Evolutionary conservation across 2,888 invertebrate species (phyloP).

Genomic region (Salticus scenicus): DNA sequence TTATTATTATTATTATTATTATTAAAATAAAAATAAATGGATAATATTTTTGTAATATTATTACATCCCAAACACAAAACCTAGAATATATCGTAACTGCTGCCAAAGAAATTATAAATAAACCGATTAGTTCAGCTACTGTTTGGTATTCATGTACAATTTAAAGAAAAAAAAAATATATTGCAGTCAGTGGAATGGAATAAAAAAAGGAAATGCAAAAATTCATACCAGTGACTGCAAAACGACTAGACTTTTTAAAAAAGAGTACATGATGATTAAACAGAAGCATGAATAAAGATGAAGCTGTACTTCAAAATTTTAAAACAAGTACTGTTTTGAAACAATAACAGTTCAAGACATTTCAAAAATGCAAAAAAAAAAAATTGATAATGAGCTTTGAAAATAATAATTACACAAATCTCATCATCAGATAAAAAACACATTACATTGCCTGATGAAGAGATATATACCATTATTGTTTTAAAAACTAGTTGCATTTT

Average conservation of each 20-base stretch:
- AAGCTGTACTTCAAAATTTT: background rate
- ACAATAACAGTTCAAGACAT: background rate
- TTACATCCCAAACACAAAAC: too few relatives aligned
- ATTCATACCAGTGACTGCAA: conserved; percentile 47
- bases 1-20: too few relatives aligned
- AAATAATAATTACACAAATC: too few relatives aligned
- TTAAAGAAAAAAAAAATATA: background rate
- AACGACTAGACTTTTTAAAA: conserved; percentile 64
- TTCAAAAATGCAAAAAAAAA: too few relatives aligned
- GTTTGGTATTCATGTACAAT: conserved; percentile 1
- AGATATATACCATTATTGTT: too few relatives aligned
- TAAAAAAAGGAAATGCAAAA: conserved; percentile 24
- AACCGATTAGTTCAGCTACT: background rate
- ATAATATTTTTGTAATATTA: too few relatives aligned
- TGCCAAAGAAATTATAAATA: conserved; percentile 1
- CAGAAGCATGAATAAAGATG: conserved; percentile 28
- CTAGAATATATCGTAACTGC: background rate
- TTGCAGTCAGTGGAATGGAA: conserved; percentile 13
- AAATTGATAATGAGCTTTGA: too few relatives aligned
- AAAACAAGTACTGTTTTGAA: background rate
- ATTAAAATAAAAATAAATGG: too few relatives aligned
- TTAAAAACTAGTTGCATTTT: too few relatives aligned
- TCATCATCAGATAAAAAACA: too few relatives aligned
- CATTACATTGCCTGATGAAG: too few relatives aligned
- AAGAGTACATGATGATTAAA: conserved; percentile 42